Conservation (phyloP, 2,113 vertebrate genomes). For the Eclectus roratus region DNA sequence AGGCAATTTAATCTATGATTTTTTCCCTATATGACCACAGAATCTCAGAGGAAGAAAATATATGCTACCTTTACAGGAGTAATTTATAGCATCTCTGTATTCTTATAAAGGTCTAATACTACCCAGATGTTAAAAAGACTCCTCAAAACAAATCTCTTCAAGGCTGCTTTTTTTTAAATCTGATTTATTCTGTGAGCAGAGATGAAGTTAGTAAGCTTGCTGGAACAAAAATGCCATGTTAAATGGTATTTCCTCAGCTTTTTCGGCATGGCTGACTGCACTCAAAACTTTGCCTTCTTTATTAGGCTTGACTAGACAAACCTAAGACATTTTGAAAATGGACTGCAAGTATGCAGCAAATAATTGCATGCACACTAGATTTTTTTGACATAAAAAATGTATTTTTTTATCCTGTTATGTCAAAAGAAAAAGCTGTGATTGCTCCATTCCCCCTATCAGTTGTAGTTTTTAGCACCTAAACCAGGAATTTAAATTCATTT, state of each 20-base stretch:
- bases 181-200: neutral
- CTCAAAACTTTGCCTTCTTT: neutral
- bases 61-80: neutral
- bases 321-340: neutral
- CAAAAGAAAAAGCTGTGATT: neutral
- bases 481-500: neutral
- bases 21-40: neutral
- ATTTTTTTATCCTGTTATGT: neutral
- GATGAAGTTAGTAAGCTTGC: neutral
- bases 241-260: neutral
- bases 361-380: neutral
- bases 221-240: neutral
- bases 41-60: neutral
- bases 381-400: neutral
- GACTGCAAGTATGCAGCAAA: neutral
- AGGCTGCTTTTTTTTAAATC: neutral
- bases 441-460: neutral
- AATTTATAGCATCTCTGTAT: neutral
- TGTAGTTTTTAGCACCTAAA: neutral
- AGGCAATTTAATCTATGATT: neutral
- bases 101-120: neutral
- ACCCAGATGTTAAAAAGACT: neutral
- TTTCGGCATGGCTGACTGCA: neutral
- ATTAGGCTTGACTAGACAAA: neutral
- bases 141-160: neutral